A percentile compares a stretch with the other conserved stretches of the same genome.
Evolutionary conservation across 1,140 invertebrate species (phyloP).

Genomic region (Drosophila prosaltans): DNA sequence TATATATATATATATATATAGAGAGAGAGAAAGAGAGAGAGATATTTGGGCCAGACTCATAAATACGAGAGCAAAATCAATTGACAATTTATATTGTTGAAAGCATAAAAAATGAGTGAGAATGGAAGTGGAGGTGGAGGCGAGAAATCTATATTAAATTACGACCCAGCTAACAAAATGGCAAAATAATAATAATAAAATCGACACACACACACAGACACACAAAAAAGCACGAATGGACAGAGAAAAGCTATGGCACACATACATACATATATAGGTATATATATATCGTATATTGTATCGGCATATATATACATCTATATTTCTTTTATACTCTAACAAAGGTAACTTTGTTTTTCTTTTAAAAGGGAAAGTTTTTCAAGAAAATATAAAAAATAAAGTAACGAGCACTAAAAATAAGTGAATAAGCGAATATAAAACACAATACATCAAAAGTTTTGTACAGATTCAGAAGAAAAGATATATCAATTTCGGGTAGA

Average conservation of each 20-base stretch:
- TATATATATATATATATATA: neutral
- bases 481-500: too few relatives aligned
- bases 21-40: neutral
- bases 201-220: constrained; percentile 1
- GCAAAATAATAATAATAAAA: constrained; percentile 75
- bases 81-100: constrained; percentile 78
- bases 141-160: constrained; percentile 76
- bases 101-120: constrained; percentile 63
- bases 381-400: too few relatives aligned
- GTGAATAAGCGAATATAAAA: too few relatives aligned
- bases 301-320: neutral
- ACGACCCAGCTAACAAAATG: constrained; percentile 69
- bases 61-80: constrained; percentile 77
- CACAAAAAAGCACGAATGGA: neutral
- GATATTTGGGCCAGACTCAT: constrained; percentile 56
- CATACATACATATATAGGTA: neutral
- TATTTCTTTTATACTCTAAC: neutral
- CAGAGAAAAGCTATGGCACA: neutral
- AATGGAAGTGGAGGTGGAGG: neutral
- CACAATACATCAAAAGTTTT: too few relatives aligned
- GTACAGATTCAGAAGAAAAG: too few relatives aligned
- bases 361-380: too few relatives aligned
- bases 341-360: neutral
- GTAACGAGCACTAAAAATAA: too few relatives aligned
- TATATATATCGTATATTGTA: neutral